These are phyloP conservation scores for Regulus satrapa DNA, from an alignment of 2,113 vertebrate species.

Conservation along the genomic window DNA sequence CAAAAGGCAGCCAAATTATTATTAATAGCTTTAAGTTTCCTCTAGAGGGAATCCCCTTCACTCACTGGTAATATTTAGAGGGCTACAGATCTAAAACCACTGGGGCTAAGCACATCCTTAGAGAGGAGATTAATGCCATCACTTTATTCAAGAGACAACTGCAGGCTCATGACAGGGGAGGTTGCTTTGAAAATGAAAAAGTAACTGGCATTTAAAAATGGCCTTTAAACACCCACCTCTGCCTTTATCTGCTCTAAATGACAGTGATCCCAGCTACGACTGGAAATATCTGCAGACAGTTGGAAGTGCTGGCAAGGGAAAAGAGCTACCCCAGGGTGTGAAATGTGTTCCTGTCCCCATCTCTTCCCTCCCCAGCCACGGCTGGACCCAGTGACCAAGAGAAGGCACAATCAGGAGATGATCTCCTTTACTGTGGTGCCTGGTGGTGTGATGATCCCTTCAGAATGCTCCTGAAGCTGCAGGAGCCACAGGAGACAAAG, in stretches of 20 bases:
- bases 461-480: neutral
- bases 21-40: constrained; percentile 12
- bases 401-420: neutral
- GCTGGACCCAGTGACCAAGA: neutral
- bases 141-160: constrained; percentile 10
- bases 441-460: neutral
- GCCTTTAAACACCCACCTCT: neutral
- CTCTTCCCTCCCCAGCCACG: neutral
- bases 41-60: constrained; percentile 11
- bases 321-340: neutral
- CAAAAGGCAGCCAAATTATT: neutral
- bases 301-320: neutral
- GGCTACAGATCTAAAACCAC: constrained; percentile 31
- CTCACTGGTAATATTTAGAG: neutral
- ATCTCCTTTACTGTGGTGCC: rapidly evolving
- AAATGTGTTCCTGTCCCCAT: neutral
- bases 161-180: neutral
- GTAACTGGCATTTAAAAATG: neutral
- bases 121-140: constrained; percentile 21
- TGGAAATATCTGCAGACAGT: neutral
- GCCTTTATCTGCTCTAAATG: neutral
- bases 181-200: neutral
- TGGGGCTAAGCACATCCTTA: neutral
- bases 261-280: neutral
- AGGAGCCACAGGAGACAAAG: neutral